A percentile compares a stretch with the other conserved stretches of the same genome.
Evolutionary conservation across 2,113 vertebrate genomes (phyloP).

Genomic region (Chaetodon auriga): DNA sequence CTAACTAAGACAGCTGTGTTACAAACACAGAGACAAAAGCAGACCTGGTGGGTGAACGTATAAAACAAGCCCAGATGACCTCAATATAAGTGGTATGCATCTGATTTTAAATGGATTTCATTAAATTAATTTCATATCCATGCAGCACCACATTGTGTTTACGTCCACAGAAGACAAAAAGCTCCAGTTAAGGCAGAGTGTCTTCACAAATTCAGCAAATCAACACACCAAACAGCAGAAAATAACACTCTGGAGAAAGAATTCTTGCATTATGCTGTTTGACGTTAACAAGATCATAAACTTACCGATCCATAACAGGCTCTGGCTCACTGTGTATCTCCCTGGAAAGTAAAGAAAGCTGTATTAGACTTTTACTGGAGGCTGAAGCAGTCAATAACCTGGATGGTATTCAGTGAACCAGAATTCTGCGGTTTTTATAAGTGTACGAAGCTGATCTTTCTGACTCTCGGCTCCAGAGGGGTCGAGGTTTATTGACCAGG

Average conservation of each 20-base stretch:
- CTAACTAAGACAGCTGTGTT: background rate
- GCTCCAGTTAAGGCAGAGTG: background rate
- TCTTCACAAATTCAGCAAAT: conserved; percentile 46
- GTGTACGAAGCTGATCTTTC: conserved; percentile 51
- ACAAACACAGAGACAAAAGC: conserved; percentile 8
- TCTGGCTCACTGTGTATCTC: conserved; percentile 61
- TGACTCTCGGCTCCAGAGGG: conserved; percentile 45
- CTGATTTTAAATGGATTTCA: conserved; percentile 7
- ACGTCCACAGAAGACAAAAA: background rate
- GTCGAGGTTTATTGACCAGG: conserved; percentile 58
- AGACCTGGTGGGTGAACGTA: background rate
- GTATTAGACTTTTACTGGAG: conserved; percentile 59
- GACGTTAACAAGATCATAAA: conserved; percentile 73
- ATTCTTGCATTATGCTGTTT: conserved; percentile 45
- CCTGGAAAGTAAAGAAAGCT: conserved; percentile 69
- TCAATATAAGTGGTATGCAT: background rate
- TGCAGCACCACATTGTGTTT: background rate
- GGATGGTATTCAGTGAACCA: conserved; percentile 44
- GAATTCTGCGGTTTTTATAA: conserved; percentile 41
- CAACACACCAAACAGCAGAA: conserved; percentile 57
- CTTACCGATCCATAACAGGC: conserved; percentile 73
- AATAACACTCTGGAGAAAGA: conserved; percentile 57
- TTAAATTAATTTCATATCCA: background rate
- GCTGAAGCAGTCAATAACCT: conserved; percentile 58
- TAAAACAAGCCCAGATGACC: conserved; percentile 8